Conservation (phyloP, 2,113 vertebrate genomes). For the Myiozetetes cayanensis region DNA sequence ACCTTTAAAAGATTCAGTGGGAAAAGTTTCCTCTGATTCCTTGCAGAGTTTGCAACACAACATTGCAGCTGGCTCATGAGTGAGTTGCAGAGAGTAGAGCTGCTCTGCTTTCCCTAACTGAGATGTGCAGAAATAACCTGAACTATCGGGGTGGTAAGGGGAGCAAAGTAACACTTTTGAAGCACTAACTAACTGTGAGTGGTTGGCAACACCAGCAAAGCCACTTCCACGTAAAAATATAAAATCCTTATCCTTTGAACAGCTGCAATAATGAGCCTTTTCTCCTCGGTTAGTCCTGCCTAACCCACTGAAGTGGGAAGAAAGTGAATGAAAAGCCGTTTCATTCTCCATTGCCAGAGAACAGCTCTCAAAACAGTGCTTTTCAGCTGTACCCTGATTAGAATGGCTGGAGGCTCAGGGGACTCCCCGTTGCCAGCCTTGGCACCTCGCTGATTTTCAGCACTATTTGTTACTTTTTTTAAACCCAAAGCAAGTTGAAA, state of each 20-base stretch:
- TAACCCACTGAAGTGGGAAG: neutral
- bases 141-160: rapidly evolving
- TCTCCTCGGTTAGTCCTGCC: neutral
- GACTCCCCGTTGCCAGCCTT: slow-evolving; percentile 45
- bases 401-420: neutral
- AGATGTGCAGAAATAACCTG: neutral
- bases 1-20: neutral
- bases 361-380: neutral
- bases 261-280: neutral
- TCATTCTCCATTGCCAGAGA: neutral
- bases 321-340: slow-evolving; percentile 31
- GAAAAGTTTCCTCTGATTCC: neutral
- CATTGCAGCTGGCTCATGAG: neutral
- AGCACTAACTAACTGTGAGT: neutral
- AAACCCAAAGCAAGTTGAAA: slow-evolving; percentile 50
- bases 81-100: neutral
- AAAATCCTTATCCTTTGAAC: neutral
- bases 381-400: slow-evolving; percentile 31
- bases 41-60: neutral
- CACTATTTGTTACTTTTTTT: slow-evolving; percentile 62
- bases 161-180: neutral
- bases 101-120: neutral
- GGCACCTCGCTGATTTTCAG: slow-evolving; percentile 50
- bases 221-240: neutral
- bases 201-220: neutral